Conservation (phyloP, 2,888 invertebrate species). For the Operophtera brumata region DNA sequence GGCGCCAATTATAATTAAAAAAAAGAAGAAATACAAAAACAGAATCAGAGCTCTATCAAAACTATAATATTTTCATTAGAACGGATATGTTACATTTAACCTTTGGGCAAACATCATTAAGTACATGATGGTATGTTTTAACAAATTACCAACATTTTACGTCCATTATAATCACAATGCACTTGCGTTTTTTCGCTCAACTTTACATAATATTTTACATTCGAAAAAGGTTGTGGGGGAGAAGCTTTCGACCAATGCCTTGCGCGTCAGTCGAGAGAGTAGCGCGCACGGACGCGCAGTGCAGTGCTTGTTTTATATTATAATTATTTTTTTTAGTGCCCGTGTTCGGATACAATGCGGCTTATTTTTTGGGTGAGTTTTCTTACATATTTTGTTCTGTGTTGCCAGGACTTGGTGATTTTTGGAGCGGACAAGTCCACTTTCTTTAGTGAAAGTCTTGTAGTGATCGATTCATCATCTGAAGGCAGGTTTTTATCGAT, state of each 20-base stretch:
- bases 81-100: conserved; percentile 10
- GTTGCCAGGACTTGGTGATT: conserved; percentile 22
- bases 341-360: conserved; percentile 75
- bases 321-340: conserved; percentile 58
- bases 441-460: conserved; percentile 67
- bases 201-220: conserved; percentile 66
- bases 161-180: conserved; percentile 54
- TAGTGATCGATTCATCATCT: conserved; percentile 54
- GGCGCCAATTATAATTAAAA: no score
- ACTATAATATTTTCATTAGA: neutral
- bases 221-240: conserved; percentile 69
- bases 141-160: conserved; percentile 28
- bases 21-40: neutral
- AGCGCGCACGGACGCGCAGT: conserved; percentile 73
- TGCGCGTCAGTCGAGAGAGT: conserved; percentile 55
- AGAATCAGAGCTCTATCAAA: conserved; percentile 9
- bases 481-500: conserved; percentile 52
- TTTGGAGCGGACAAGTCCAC: conserved; percentile 41
- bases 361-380: conserved; percentile 72
- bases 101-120: neutral
- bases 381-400: conserved; percentile 24
- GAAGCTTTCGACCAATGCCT: conserved; percentile 43
- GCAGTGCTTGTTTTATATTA: conserved; percentile 55
- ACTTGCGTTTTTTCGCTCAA: conserved; percentile 60
- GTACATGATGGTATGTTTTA: conserved; percentile 8